Evolutionary conservation across 2,797 vertebrate species (phyloP).

Genomic region (Trachurus trachurus): DNA sequence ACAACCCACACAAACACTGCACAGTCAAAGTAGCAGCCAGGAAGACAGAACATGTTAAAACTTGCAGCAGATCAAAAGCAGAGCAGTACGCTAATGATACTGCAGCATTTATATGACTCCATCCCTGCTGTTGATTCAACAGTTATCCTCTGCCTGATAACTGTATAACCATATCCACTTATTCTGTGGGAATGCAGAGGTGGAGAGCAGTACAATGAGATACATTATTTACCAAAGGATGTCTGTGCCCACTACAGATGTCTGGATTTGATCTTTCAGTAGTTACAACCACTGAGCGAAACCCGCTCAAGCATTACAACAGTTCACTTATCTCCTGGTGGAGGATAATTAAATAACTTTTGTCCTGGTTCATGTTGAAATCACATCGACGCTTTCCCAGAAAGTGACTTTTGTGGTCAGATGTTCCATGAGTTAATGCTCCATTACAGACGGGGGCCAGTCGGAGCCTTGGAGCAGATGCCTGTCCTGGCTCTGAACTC

Average conservation of each 20-base stretch:
- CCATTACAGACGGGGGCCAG: constrained; percentile 16
- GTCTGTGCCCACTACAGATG: neutral
- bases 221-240: constrained; percentile 6
- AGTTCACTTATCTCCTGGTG: neutral
- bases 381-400: constrained; percentile 12
- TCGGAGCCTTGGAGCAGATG: constrained; percentile 26
- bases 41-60: neutral
- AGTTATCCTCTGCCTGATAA: neutral
- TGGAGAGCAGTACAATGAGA: neutral
- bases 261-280: neutral
- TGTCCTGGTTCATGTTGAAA: constrained; percentile 13
- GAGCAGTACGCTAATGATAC: neutral
- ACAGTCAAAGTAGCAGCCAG: too few relatives aligned
- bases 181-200: neutral
- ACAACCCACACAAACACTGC: too few relatives aligned
- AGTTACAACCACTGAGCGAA: neutral
- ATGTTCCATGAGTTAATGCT: constrained; percentile 51
- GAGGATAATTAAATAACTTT: neutral
- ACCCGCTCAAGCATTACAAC: neutral
- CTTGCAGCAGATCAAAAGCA: neutral
- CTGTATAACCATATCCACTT: neutral
- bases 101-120: neutral
- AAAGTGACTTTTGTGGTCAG: constrained; percentile 23
- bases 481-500: constrained; percentile 55
- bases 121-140: neutral